Evolutionary conservation across 2,113 vertebrate genomes (phyloP), one percentile per base, ranked within the genome.

Genomic region (Sylvilagus bachmani): DNA sequence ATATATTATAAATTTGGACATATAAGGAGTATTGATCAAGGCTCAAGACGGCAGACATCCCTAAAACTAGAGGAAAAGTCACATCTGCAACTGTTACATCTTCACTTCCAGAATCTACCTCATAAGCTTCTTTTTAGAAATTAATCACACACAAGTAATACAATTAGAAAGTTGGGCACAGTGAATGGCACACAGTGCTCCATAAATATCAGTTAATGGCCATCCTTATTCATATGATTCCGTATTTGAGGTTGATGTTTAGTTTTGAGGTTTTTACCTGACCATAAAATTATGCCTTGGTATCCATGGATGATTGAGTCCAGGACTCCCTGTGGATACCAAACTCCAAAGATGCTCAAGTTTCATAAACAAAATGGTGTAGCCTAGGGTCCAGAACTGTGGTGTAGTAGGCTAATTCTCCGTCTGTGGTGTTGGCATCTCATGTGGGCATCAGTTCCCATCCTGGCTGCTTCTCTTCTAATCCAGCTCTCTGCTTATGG

Each of bases 211-310:
- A 53, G 64, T 61, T 33, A 71, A 44, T 6, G 83, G 64, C 66
- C 25, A 61, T n/a, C 3, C 69, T 64, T 85, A 51, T 64, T 79
- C 14, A 77, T 55, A 85, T 67, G 12, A 12, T 58, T 67, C 16
- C 36, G 53, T 6, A 29, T 33, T 21, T 22, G 58, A 82, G 33
- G 29, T 7, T 83, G 55, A 73, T 78, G 51, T 3, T 89, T 86
- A 17, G 2, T 49, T 95, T 92, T 89, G 33, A 64, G 58, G 0
- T 87, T 85, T 58, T 91, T 75, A 89, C 75, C 16, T 90, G 38
- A 27, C 21, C 31, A 53, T 22, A 62, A 58, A 58, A 19, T 58
- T 58, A 58, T 58, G 14, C 19, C 55, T 58, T 19, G 13, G 55
- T 58, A 17, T 58, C 55, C 17, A 17, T 58, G 55, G 55, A 58